Conservation (phyloP, 2,113 vertebrate species). For the Cisticola juncidis region DNA sequence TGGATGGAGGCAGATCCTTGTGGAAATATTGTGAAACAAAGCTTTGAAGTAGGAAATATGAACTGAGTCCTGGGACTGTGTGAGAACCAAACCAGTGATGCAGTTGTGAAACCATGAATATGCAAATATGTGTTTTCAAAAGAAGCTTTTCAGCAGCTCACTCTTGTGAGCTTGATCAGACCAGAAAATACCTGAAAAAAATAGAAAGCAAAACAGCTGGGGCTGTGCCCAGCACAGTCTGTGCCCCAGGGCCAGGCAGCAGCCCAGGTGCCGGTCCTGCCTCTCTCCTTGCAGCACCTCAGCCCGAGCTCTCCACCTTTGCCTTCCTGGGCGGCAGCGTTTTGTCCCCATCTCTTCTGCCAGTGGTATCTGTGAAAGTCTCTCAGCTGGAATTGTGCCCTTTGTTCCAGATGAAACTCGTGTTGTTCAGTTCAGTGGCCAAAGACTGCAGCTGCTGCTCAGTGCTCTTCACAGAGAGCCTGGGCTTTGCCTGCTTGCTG, state of each 20-base stretch:
- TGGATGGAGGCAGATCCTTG: background rate
- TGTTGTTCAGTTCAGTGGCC: background rate
- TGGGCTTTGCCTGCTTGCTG: background rate
- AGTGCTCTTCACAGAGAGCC: background rate
- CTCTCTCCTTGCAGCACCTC: background rate
- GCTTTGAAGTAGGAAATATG: background rate
- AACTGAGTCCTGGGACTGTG: conserved; percentile 6
- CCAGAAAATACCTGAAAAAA: background rate
- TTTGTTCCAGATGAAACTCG: background rate
- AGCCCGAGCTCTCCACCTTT: background rate
- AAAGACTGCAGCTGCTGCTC: background rate
- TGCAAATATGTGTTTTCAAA: background rate
- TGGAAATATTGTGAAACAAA: conserved; percentile 23
- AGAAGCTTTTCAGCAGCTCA: background rate
- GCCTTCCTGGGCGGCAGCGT: background rate
- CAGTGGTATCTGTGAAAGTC: fast-evolving
- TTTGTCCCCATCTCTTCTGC: background rate
- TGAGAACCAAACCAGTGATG: conserved; percentile 5
- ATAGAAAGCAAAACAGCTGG: background rate
- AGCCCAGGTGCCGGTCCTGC: background rate
- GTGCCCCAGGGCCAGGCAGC: background rate
- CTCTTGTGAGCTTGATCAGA: background rate
- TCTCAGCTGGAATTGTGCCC: background rate
- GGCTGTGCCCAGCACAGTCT: background rate
- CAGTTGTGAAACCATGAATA: background rate